phyloP scores from a whole-genome alignment of 2,797 vertebrate species.

The Chaetodon trifasciatus region DNA sequence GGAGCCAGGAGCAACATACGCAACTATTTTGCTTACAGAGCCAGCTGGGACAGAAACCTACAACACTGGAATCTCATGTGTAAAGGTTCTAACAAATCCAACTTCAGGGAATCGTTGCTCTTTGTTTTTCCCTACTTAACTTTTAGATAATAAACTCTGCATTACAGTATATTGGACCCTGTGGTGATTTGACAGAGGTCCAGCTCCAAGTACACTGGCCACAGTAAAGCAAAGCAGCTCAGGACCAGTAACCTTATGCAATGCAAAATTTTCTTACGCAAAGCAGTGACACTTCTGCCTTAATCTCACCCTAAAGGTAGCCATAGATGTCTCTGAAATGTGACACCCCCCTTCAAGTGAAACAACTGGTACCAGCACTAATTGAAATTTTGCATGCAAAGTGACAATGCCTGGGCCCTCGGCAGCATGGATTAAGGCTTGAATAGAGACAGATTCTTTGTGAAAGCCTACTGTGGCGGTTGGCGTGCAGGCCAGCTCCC shows the following conservation, averaged over 20 bases:
- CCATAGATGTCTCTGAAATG: constrained; percentile 79
- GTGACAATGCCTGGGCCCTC: constrained; percentile 86
- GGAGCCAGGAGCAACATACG: constrained; percentile 54
- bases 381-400: constrained; percentile 91
- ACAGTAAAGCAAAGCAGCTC: constrained; percentile 13
- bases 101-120: background rate
- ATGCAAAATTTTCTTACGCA: constrained; percentile 40
- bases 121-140: background rate
- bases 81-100: constrained; percentile 24
- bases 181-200: background rate
- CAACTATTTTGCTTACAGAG: constrained; percentile 27
- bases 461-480: constrained; percentile 87
- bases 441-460: constrained; percentile 90
- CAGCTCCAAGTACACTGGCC: background rate
- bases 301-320: constrained; percentile 83
- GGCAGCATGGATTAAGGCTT: constrained; percentile 87
- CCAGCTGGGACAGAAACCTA: constrained; percentile 29
- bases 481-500: constrained; percentile 83
- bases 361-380: constrained; percentile 91
- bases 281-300: constrained; percentile 62
- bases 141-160: constrained; percentile 5
- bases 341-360: constrained; percentile 81
- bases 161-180: background rate
- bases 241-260: constrained; percentile 44
- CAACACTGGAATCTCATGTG: background rate